These are phyloP conservation scores for Helobdella robusta DNA, from an alignment of 2,888 invertebrate genomes.

Conservation along the genomic window DNA sequence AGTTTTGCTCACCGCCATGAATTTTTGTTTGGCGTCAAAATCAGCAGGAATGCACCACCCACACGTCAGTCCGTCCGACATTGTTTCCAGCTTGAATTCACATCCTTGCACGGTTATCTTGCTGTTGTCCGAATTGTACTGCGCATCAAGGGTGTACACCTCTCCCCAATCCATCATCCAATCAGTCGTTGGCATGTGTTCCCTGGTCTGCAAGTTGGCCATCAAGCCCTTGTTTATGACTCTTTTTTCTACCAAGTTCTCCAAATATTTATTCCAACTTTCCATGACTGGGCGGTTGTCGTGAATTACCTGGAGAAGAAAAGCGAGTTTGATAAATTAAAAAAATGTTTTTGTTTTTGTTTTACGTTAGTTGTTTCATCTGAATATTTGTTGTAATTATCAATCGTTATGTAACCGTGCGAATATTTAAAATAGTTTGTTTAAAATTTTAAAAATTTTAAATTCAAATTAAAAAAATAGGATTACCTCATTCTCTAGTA, in stretches of 20 bases:
- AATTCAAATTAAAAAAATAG: neutral
- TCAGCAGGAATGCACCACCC: neutral
- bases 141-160: conserved; percentile 1
- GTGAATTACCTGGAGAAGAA: conserved; percentile 4
- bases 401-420: too few relatives aligned
- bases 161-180: conserved; percentile 21
- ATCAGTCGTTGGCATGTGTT: neutral
- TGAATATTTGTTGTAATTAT: too few relatives aligned
- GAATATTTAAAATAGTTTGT: neutral
- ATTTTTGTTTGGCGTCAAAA: neutral
- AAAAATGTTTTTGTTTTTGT: too few relatives aligned
- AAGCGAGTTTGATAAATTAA: too few relatives aligned
- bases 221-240: conserved; percentile 12
- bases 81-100: neutral
- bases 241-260: conserved; percentile 2
- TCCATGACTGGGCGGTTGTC: conserved; percentile 14
- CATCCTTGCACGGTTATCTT: conserved; percentile 2
- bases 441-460: neutral
- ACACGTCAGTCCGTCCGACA: neutral
- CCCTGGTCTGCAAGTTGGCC: conserved; percentile 17
- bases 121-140: neutral
- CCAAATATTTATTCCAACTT: conserved; percentile 19
- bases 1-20: conserved; percentile 28
- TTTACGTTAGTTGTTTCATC: too few relatives aligned
- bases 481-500: conserved; percentile 15